Conservation (phyloP, 2,888 invertebrate genomes). For the Chrysina gloriosa region DNA sequence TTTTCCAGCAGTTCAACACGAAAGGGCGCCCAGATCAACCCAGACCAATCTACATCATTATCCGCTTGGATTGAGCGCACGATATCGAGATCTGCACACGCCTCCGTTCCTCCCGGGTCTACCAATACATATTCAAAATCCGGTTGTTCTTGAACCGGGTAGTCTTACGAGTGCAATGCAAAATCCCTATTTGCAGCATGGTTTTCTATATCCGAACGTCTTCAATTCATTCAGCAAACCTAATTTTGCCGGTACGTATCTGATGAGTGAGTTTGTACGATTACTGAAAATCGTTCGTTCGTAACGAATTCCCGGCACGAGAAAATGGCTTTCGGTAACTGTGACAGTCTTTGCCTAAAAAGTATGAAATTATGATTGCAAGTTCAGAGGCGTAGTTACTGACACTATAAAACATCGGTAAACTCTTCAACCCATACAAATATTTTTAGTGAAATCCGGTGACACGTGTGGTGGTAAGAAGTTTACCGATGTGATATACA, state of each 20-base stretch:
- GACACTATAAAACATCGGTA: too few relatives aligned
- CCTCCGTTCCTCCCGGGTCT: constrained; percentile 54
- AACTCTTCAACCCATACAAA: too few relatives aligned
- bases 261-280: too few relatives aligned
- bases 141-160: constrained; percentile 38
- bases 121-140: constrained; percentile 57
- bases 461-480: too few relatives aligned
- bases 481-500: too few relatives aligned
- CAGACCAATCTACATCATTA: constrained; percentile 59
- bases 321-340: too few relatives aligned
- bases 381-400: too few relatives aligned
- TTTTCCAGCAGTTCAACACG: constrained; percentile 88
- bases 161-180: constrained; percentile 41
- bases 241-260: constrained; percentile 35
- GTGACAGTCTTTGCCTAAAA: too few relatives aligned
- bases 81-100: constrained; percentile 56
- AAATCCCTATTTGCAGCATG: constrained; percentile 59
- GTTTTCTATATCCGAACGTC: constrained; percentile 61
- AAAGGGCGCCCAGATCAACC: constrained; percentile 80
- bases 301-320: too few relatives aligned
- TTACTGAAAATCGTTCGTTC: too few relatives aligned
- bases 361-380: too few relatives aligned
- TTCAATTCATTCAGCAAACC: constrained; percentile 63
- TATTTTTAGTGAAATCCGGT: too few relatives aligned
- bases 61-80: constrained; percentile 54